Conservation (phyloP, 2,888 invertebrate genomes). For the Amphimallon solstitiale region DNA sequence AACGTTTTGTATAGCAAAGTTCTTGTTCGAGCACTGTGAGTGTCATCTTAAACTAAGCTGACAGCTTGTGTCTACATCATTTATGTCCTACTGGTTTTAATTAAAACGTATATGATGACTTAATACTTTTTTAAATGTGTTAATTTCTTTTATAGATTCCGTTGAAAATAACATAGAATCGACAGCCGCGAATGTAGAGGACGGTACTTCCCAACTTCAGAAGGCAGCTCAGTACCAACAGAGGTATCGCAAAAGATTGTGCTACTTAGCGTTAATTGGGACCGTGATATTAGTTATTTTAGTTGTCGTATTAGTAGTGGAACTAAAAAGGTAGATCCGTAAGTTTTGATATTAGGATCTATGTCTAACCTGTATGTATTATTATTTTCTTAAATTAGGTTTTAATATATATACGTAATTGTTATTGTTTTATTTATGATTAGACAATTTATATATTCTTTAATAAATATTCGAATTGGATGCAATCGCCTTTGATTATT, state of each 20-base stretch:
- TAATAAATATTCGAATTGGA: background rate
- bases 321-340: conserved; percentile 35
- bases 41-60: too few relatives aligned
- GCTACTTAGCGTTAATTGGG: conserved; percentile 75
- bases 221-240: conserved; percentile 85
- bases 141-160: conserved; percentile 70
- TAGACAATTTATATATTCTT: conserved; percentile 6
- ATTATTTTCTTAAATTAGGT: conserved; percentile 15
- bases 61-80: too few relatives aligned
- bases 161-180: conserved; percentile 85
- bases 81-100: too few relatives aligned
- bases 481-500: too few relatives aligned
- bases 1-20: too few relatives aligned
- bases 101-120: too few relatives aligned
- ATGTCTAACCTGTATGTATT: conserved; percentile 5
- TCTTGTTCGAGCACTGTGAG: too few relatives aligned
- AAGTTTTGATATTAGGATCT: background rate
- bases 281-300: conserved; percentile 74
- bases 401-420: conserved; percentile 19
- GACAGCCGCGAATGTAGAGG: conserved; percentile 78
- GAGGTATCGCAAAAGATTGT: conserved; percentile 78
- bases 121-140: too few relatives aligned
- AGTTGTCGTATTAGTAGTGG: conserved; percentile 67
- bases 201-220: conserved; percentile 80
- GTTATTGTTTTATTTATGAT: conserved; percentile 29